Evolutionary conservation across 2,797 vertebrate species (phyloP).

Genomic region (Oophaga sylvatica): DNA sequence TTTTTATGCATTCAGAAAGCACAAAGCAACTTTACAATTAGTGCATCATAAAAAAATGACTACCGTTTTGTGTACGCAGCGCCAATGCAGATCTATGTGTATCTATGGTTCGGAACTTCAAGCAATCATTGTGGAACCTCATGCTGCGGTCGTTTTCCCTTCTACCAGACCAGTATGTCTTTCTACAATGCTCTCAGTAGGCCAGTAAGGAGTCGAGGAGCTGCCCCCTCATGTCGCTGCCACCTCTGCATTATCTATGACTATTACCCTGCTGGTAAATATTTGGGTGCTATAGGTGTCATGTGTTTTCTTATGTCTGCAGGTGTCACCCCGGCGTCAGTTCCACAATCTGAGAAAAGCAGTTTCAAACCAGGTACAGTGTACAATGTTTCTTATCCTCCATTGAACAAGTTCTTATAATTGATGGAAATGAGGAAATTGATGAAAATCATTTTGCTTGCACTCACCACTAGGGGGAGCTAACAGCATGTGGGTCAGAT

Average conservation of each 20-base stretch:
- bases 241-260: background rate
- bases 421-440: too few species aligned
- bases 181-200: too few species aligned
- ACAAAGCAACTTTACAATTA: background rate
- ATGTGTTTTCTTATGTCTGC: background rate
- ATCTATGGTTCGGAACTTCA: background rate
- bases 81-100: background rate
- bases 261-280: background rate
- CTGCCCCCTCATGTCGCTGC: background rate
- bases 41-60: too few species aligned
- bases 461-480: too few species aligned
- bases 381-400: background rate
- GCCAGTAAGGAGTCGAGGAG: background rate
- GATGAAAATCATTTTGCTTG: too few species aligned
- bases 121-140: too few species aligned
- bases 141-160: too few species aligned
- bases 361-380: background rate
- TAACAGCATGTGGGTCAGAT: too few species aligned
- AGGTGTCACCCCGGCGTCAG: background rate
- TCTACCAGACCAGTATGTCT: too few species aligned
- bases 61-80: too few species aligned
- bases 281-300: background rate
- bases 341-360: background rate
- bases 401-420: background rate
- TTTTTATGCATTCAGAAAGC: background rate